Evolutionary conservation across 2,113 vertebrate species (phyloP).

Genomic region (Urocolius indicus): DNA sequence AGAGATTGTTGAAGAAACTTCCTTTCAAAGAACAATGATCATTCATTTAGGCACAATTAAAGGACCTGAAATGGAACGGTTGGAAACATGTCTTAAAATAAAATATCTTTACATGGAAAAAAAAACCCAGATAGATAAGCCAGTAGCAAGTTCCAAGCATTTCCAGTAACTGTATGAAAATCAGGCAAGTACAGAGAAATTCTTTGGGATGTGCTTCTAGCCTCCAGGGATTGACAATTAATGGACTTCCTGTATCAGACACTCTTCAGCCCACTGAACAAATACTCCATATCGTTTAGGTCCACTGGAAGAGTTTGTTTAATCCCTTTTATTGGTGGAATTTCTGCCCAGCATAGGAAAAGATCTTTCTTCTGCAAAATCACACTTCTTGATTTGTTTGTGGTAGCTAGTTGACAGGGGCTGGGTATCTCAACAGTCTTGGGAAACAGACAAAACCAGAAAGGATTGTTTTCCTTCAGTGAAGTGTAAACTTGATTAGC

Average conservation of each 20-base stretch:
- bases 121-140: not conserved
- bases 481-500: conserved; percentile 30
- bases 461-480: conserved; percentile 18
- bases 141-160: not conserved
- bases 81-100: not conserved
- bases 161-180: not conserved
- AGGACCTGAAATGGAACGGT: not conserved
- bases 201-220: not conserved
- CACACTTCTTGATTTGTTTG: not conserved
- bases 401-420: not conserved
- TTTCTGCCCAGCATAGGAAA: not conserved
- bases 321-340: not conserved
- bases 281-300: not conserved
- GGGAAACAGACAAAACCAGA: not conserved
- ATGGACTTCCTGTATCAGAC: not conserved
- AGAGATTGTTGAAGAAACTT: not conserved
- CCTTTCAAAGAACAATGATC: not conserved
- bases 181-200: not conserved
- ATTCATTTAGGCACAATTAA: not conserved
- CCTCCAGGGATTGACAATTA: not conserved
- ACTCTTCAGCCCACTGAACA: not conserved
- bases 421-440: not conserved
- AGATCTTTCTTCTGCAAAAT: not conserved
- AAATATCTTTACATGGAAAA: conserved; percentile 5
- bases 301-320: not conserved